phyloP scores from a whole-genome alignment of 2,113 vertebrate species.

The Sminthopsis crassicaudata region DNA sequence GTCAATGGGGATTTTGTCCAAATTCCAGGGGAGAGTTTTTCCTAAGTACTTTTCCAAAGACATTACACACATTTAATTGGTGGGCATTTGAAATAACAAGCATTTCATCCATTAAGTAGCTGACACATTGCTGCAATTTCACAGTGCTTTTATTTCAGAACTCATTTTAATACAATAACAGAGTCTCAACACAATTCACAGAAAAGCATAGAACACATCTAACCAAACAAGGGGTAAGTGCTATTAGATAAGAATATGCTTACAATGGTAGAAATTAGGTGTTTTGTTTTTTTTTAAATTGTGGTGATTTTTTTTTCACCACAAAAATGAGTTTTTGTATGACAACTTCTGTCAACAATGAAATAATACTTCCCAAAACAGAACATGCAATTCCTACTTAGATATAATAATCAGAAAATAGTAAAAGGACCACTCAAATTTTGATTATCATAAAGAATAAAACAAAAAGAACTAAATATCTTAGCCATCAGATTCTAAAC shows the following conservation, averaged over 20 bases:
- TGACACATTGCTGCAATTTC: conserved; percentile 14
- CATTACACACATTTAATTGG: not conserved
- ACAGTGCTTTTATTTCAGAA: conserved; percentile 66
- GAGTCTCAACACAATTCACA: conserved; percentile 42
- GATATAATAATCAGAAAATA: not conserved
- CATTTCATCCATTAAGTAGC: conserved; percentile 44
- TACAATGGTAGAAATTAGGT: conserved; percentile 23
- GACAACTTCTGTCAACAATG: conserved; percentile 29
- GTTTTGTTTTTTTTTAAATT: conserved; percentile 30
- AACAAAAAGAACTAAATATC: conserved; percentile 6
- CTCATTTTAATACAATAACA: conserved; percentile 46
- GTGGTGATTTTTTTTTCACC: conserved; percentile 26
- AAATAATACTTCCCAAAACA: conserved; percentile 63
- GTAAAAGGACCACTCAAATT: not conserved
- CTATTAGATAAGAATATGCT: not conserved
- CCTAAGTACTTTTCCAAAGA: conserved; percentile 1
- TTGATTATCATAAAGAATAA: conserved; percentile 12
- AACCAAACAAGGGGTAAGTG: conserved; percentile 35
- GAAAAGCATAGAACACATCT: conserved; percentile 32
- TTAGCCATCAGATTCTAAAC: conserved; percentile 11
- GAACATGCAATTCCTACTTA: conserved; percentile 32
- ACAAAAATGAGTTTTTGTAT: conserved; percentile 44
- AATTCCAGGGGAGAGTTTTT: conserved; percentile 37
- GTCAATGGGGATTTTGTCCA: conserved; percentile 5
- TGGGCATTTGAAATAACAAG: conserved; percentile 44